Evolutionary conservation across 2,113 vertebrate genomes (phyloP), one percentile per base, ranked within the genome.

Genomic region (Oceanites oceanicus): DNA sequence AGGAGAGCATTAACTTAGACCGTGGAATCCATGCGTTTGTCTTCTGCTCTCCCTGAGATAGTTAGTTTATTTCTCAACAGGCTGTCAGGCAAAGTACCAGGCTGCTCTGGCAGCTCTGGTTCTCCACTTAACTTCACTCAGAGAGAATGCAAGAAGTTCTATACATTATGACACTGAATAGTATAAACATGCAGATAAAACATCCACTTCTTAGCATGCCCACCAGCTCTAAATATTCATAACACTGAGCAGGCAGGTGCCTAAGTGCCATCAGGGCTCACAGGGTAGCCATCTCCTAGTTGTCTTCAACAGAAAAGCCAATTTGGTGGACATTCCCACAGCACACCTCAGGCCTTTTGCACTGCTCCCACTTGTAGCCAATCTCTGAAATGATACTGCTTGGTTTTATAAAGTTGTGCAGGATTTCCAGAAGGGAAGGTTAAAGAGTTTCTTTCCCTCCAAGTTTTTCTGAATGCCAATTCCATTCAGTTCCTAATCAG

Each of bases 401-500:
- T 78, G 66, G n/a, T 75, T 97, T 97, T 95, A 85, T 78, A 90
- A 96, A 94, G 81, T 83, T 52, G 13, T 91, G 38, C 20, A 94
- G 88, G 76, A 96, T 91, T 96, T 96, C 72, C 92, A 80, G 74
- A 52, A 72, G 53, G 71, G 50, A 96, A 95, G 86, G 72, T 78
- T 92, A 95, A 53, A 88, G 53, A 96, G 73, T 93, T 91, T 95
- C 67, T 77, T 61, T 90, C 75, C 63, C 26, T 92, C 88, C 61
- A 88, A 81, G 55, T 81, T 97, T 91, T 97, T 93, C 86, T 68
- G 80, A 96, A 91, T 88, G 40, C 42, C 42, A 88, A 65, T 67
- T 90, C 71, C 79, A 58, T 49, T 85, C 65, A 42, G 23, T n/a
- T 97, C 61, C 70, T 97, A 82, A 92, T 94, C 88, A 94, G 58